Percentiles rank a stretch among this genome's conserved stretches.
Evolutionary conservation across 2,888 invertebrate species (phyloP).

Genomic region (Dryocosmus kuriphilus): DNA sequence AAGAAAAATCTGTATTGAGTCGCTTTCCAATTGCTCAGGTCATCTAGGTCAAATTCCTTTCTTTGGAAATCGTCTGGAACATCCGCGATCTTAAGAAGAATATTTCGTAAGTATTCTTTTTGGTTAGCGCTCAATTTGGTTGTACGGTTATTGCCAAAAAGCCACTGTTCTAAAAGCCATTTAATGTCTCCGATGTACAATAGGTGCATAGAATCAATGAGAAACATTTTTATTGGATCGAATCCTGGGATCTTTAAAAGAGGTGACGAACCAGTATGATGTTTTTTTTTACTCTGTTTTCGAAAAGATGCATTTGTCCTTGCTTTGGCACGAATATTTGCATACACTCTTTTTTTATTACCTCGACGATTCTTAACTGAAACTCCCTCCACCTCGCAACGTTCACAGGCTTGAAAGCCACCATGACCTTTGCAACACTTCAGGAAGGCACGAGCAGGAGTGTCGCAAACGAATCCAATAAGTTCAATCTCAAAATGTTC

Average conservation of each 20-base stretch:
- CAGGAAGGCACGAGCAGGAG: constrained; percentile 46
- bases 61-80: constrained; percentile 56
- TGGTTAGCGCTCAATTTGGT: not conserved
- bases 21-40: constrained; percentile 52
- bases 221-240: constrained; percentile 43
- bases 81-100: constrained; percentile 30
- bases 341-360: constrained; percentile 46
- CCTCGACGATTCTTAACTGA: constrained; percentile 20
- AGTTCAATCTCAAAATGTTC: constrained; percentile 46
- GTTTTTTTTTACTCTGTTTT: constrained; percentile 42
- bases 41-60: constrained; percentile 50
- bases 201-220: constrained; percentile 52
- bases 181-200: constrained; percentile 46
- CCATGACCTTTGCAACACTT: constrained; percentile 37
- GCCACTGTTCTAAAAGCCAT: constrained; percentile 28
- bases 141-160: not conserved
- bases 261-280: constrained; percentile 43
- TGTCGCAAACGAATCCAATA: constrained; percentile 46
- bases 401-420: constrained; percentile 47
- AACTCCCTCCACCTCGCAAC: constrained; percentile 43
- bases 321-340: constrained; percentile 38
- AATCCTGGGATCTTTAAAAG: constrained; percentile 42
- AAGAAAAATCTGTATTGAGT: constrained; percentile 52
- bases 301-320: constrained; percentile 48
- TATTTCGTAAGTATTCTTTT: constrained; percentile 29